Base-by-base conservation (phyloP, 1,140 invertebrate species). In the Orius insidiosus region DNA sequence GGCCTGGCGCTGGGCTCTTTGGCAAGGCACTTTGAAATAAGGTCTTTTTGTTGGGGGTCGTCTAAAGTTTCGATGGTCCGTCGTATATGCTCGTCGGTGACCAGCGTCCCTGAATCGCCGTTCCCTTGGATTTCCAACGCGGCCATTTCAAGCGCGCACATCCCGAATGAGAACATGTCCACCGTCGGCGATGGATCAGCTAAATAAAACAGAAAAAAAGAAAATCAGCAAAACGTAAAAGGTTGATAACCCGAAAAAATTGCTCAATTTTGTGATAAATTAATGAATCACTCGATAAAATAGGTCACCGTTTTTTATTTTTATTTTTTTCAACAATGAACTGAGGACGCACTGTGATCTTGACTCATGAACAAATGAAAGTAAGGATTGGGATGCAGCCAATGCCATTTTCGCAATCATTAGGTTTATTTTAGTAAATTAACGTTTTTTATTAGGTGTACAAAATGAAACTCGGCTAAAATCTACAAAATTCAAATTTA, bases 121-220 rank as follows among this genome's bases (percentile, higher is more conserved):
- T 92, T 95, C 50, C 85, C 85, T 47, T 90, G 82, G 56, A 96
- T 94, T 64, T 96, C 92, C 54, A 96, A 68, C 10, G 90, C 89
- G 30, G 90, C 92, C 76, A 96, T 96, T 70, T 97, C 94, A 59
- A 99, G 63, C 31, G 95, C 93, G 68, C 93, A 97, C 81, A 99
- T 95, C 47, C 95, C 95, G 68, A 99, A 98, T 37, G 95, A 89
- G 70, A 95, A 99, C 55, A 98, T 93, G 66, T 99, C 95, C 54
- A 93, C 84, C 46, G 92, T 86, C 39, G 92, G 85, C 42, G 72
- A 73, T 51, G 76, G 68, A 55, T 73, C 72, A 60, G 74, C 71
- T 64, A 63, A 58, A 64, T 54, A 45, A 42, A 7, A 24, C 11
- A 33, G 32, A 9, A 36, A 36, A 36, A 15, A 36, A 3, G 9